Evolutionary conservation across 2,113 vertebrate genomes (phyloP).

Genomic region (Pelecanoides urinatrix): DNA sequence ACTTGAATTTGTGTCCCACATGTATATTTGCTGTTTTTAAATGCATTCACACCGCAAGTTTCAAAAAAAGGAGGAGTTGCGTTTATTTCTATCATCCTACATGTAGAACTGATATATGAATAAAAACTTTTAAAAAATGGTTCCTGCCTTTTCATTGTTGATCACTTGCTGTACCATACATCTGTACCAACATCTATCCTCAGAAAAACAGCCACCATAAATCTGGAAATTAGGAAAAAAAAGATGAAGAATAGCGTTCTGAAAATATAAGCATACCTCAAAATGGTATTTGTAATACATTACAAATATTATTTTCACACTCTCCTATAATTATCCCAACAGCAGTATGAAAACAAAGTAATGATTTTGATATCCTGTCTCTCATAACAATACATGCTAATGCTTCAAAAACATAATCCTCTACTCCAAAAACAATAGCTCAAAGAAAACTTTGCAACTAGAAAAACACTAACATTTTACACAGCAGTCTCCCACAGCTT

Average conservation of each 20-base stretch:
- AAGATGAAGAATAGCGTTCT: neutral
- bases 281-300: neutral
- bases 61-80: neutral
- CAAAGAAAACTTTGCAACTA: neutral
- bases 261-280: neutral
- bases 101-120: neutral
- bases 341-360: neutral
- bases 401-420: neutral
- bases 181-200: slow-evolving; percentile 82
- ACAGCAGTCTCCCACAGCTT: neutral
- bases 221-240: slow-evolving; percentile 63
- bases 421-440: neutral
- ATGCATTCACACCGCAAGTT: neutral
- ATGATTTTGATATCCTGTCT: neutral
- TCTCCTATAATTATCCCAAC: neutral
- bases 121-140: neutral
- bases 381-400: neutral
- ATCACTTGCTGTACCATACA: slow-evolving; percentile 74
- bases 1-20: neutral
- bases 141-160: slow-evolving; percentile 73
- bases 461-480: neutral
- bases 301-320: neutral
- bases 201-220: slow-evolving; percentile 80
- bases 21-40: neutral
- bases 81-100: neutral